Evolutionary conservation across 2,888 invertebrate species (phyloP), one percentile per base, ranked within the genome.

Genomic region (Neelides folsomi): DNA sequence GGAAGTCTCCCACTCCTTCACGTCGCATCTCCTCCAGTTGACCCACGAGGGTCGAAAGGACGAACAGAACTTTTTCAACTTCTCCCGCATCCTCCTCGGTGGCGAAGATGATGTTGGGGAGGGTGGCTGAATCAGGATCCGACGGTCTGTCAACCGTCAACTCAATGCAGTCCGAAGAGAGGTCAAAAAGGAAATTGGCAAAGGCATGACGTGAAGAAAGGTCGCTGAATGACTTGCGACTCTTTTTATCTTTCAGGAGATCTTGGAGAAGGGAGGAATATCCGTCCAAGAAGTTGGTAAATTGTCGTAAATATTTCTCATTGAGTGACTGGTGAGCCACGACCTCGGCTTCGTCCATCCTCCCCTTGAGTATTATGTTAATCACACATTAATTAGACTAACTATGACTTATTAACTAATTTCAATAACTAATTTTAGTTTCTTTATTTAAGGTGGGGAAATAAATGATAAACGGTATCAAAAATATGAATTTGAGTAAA

Each of bases 1-100:
- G 41, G 48, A 56, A 61, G 3, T 49, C 47, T 19, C 19, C 18
- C 45, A 54, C 55, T 35, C 63, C 60, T 9, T 49, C 39, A 13
- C 52, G 50, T 20, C 34, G 54, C 34, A 57, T 40, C 34, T 56
- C 55, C 46, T 49, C 46, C 12, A 60, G 51, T 50, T 63, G 61
- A 52, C 45, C 53, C 13, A 58, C 53, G 6, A 63, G 48, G 18
- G 55, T 58, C 39, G 52, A 55, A 27, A 63, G 49, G 9, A 63
- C 63, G n/a, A 63, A 36, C 47, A 63, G 48, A 1, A 63, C 63
- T 49, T 63, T 63, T n/a, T 46, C 42, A 3, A 56, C 51, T 41
- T 56, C 56, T n/a, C 42, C 27, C 27, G 3, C 27, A 7, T 27
- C 27, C 27, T 27, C 27, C 7, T 27, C 27, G 7, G 3, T 7